Conservation (phyloP, 2,888 invertebrate species). For the Eurytoma adleriae region DNA sequence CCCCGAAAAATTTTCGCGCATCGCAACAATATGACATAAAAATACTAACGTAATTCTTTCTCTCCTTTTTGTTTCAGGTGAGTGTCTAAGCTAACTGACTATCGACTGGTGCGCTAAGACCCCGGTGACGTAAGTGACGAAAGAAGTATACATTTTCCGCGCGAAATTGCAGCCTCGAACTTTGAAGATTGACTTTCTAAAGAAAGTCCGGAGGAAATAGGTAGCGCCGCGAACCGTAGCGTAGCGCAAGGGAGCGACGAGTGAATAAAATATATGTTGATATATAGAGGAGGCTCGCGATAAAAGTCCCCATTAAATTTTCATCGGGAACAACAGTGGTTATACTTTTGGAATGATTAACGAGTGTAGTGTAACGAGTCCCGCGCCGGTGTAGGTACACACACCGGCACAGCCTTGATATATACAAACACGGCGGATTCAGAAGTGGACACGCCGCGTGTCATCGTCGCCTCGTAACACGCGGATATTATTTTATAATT, state of each 20-base stretch:
- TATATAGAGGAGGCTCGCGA: no score
- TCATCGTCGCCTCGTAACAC: neutral
- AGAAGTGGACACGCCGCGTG: neutral
- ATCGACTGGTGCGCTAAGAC: neutral
- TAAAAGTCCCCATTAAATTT: no score
- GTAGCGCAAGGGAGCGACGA: no score
- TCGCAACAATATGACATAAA: neutral
- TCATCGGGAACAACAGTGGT: no score
- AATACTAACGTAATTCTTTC: neutral
- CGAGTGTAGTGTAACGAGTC: no score
- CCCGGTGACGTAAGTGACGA: constrained; percentile 12
- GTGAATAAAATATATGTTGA: no score
- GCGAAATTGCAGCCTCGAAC: no score
- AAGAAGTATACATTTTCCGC: neutral
- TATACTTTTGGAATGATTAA: no score
- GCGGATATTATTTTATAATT: neutral
- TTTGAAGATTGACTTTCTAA: no score
- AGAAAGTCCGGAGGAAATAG: no score
- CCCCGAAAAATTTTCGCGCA: neutral
- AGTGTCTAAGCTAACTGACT: constrained; percentile 4
- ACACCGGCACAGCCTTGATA: neutral
- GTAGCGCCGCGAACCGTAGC: no score
- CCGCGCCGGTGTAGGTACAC: no score
- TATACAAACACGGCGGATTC: neutral
- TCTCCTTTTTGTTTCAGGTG: constrained; percentile 39